Base-by-base conservation (phyloP, 2,113 vertebrate species). In the Natator depressus region DNA sequence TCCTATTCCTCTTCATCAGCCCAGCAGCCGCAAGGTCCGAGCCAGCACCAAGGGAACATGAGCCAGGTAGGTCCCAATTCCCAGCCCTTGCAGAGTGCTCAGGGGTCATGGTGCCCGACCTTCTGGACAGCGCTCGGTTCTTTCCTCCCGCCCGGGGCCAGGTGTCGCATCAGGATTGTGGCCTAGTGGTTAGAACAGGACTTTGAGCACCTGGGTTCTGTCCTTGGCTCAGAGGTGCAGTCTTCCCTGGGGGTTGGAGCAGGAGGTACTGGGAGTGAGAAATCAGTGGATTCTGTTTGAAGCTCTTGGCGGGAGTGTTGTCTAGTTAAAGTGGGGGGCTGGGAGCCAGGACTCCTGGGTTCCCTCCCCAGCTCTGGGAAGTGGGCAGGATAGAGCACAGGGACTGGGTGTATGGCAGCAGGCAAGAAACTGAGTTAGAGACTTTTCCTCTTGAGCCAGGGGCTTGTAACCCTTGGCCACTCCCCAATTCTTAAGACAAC, bases 41-140 rank as follows among this genome's bases (percentile, higher is more conserved):
- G 87, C 5, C 98, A 97, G 94, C 97, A 98, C 90, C 98, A 98
- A 50, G 97, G 96, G 46, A 84, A 79, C 47, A 93, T 98, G 78
- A 97, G 62, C 91, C 98, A 98, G 98, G 98, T 98, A 97, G 94
- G 1, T 1, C 38, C 86, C 2, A 69, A 17, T 35, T 17, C 62
- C 35, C 31, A 14, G 35, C 62, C 35, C 16, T 69, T 2, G 6
- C 16, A 10, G 38, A 6, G 11, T 2, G 42, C 75, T 27, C 24
- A 12, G 20, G 5, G 12, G 38, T 47, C 11, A 5, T 13, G 24
- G 38, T 12, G n/a, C 38, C 72, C 1, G 17, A 35, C 10, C 22
- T 25, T 25, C 42, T 38, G 65, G 35, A 46, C 12, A 4, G 38
- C 3, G 5, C 10, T 22, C 3, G 42, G 38, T 76, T 76, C 42